These are phyloP conservation scores for Dasypogon diadema DNA, from an alignment of 2,888 invertebrate genomes.

Conservation along the genomic window DNA sequence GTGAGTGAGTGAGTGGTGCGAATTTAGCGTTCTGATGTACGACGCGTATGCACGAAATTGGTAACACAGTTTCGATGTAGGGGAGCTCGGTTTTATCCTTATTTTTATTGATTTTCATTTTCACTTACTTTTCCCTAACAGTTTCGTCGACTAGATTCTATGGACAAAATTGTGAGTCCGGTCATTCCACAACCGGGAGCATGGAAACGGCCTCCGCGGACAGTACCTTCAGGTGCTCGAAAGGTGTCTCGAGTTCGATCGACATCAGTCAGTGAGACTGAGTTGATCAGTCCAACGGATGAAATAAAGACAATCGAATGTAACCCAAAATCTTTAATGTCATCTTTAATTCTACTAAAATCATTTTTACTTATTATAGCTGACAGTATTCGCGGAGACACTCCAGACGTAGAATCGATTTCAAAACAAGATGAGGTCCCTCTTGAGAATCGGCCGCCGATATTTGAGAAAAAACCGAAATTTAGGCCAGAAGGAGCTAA, in stretches of 20 bases:
- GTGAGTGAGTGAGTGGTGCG: too few species aligned
- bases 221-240: constrained; percentile 65
- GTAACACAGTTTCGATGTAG: too few species aligned
- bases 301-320: constrained; percentile 64
- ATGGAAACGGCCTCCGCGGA: constrained; percentile 76
- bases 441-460: constrained; percentile 57
- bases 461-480: constrained; percentile 57
- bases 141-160: constrained; percentile 77
- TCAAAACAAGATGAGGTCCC: constrained; percentile 59
- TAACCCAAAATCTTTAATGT: constrained; percentile 54
- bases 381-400: constrained; percentile 64
- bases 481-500: constrained; percentile 82
- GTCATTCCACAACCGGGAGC: constrained; percentile 91
- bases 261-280: constrained; percentile 70
- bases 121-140: constrained; percentile 67
- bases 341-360: background rate
- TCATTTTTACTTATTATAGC: constrained; percentile 55
- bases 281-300: constrained; percentile 68
- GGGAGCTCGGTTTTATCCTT: too few species aligned
- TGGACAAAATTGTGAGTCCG: constrained; percentile 93
- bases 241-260: constrained; percentile 65
- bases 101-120: constrained; percentile 72
- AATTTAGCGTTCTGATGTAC: too few species aligned
- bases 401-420: constrained; percentile 61
- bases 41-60: too few species aligned